Evolutionary conservation across 1,140 invertebrate species (phyloP), one percentile per base, ranked within the genome.

Genomic region (Probaryconus sp.): DNA sequence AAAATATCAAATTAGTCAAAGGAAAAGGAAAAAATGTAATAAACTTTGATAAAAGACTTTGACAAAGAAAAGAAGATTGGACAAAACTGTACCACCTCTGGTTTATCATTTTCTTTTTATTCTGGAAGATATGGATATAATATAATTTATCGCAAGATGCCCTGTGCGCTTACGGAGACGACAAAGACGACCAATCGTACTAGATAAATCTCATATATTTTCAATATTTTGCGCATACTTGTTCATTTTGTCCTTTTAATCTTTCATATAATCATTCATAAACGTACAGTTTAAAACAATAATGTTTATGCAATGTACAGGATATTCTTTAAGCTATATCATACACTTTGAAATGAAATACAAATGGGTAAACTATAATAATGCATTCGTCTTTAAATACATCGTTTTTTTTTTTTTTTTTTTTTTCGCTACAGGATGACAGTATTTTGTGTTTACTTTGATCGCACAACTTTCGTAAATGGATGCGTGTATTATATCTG

Each of bases 321-420:
- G 81, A 87, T 87, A 85, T 76, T 85, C 80, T 87, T 87, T 84
- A 87, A 85, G 84, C 84, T 87, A 86, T 87, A 85, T 87, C 77
- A 81, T 87, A 87, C 86, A 87, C 68, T 87, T 84, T 45, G 55
- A 87, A 86, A 84, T 81, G 73, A 87, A 84, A 86, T 85, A 86
- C 82, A 87, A 86, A 87, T 86, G 65, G 81, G 77, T 87, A 84
- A 81, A 84, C 82, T 85, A 86, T 82, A 77, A 70, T 87, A 83
- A 79, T 81, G 83, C 84, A 83, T 79, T 80, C 77, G 48, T 76
- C 51, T 69, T 82, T 84, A 65, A 84, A 86, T 87, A 86, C 83
- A 85, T 85, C 84, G 79, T 86, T 85, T 87, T 84, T 79, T 45
- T n/a, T n/a, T n/a, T n/a, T n/a, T n/a, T n/a, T n/a, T n/a, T n/a